These are phyloP conservation scores for Apus apus DNA, from an alignment of 2,113 vertebrate genomes.

Conservation along the genomic window DNA sequence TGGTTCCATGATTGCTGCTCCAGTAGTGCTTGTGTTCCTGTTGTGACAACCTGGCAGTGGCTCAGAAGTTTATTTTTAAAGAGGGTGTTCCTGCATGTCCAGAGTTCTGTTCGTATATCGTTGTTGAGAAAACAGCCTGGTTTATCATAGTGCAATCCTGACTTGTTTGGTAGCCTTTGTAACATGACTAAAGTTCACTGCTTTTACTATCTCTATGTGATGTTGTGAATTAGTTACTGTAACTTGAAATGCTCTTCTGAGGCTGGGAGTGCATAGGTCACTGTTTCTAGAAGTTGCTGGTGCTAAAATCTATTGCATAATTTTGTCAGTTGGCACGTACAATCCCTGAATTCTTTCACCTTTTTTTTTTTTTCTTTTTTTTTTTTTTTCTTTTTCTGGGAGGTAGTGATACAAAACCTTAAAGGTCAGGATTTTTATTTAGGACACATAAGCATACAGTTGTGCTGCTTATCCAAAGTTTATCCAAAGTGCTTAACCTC, in stretches of 20 bases:
- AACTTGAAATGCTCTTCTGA: not conserved
- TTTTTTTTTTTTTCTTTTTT: not conserved
- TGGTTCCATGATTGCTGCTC: not conserved
- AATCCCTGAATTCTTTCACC: not conserved
- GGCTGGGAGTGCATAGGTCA: not conserved
- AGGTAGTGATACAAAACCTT: not conserved
- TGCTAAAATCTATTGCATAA: not conserved
- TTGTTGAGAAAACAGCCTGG: conserved; percentile 25
- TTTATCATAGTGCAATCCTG: conserved; percentile 28
- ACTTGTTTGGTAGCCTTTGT: conserved; percentile 7
- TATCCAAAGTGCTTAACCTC: conserved; percentile 53
- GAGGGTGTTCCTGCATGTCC: conserved; percentile 21
- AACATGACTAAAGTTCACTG: conserved; percentile 17
- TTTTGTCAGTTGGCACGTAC: not conserved
- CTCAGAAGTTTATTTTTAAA: conserved; percentile 27
- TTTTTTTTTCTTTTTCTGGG: not conserved
- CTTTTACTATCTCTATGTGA: not conserved
- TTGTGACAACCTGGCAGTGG: not conserved
- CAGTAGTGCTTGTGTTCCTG: not conserved
- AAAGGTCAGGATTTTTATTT: not conserved
- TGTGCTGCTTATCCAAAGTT: conserved; percentile 50
- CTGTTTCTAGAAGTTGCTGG: not conserved
- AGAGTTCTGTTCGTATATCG: conserved; percentile 4
- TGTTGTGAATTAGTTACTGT: not conserved
- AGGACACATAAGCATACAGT: not conserved